Base-by-base conservation (phyloP, 2,797 vertebrate genomes). In the Philypnodon macrostomus region DNA sequence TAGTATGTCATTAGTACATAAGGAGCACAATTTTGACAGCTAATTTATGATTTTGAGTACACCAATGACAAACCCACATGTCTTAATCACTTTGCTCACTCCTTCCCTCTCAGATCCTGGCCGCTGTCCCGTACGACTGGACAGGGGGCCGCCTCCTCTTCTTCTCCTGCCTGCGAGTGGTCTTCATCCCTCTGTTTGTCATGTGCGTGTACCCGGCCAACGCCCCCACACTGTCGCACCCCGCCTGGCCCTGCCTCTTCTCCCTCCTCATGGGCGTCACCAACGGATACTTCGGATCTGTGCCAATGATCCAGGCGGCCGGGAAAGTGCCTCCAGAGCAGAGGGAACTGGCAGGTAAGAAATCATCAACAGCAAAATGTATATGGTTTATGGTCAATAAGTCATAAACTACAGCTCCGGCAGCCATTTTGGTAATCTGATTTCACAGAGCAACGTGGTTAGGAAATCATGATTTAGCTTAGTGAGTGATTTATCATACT, bases 161-260 rank as follows among this genome's bases (percentile, higher is more conserved):
- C 78, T 94, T 92, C 80, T 94, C 95, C 69, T 95, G 93, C 53
- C 82, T 96, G 18, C 89, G 96, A 0, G 91, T 95, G 38, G 78
- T 95, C 69, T 98, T 99, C 90, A 98, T 99, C 83, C 96, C 96
- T 1, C 93, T 98, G 54, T 97, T 99, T 62, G 92, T 98, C 81
- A 93, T 98, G 90, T 99, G 96, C 0, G 91, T 97, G 32, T 95
- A 96, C 74, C 97, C 97, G 9, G 90, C 83, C 0, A 87, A 79
- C n/a, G 69, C 64, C 0, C 96, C 97, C 14, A 78, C 90, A 10
- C 93, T 98, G 0, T 81, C 90, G 65, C 96, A 98, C 66, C 97
- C 97, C 0, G 95, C 95, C 70, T 99, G 97, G 97, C 94, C 96
- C 47, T 98, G 96, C 37, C 64, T 98, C 78, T 97, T 98, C 86